Evolutionary conservation across 1,140 invertebrate genomes (phyloP).

Genomic region (Heliconius hewitsoni): DNA sequence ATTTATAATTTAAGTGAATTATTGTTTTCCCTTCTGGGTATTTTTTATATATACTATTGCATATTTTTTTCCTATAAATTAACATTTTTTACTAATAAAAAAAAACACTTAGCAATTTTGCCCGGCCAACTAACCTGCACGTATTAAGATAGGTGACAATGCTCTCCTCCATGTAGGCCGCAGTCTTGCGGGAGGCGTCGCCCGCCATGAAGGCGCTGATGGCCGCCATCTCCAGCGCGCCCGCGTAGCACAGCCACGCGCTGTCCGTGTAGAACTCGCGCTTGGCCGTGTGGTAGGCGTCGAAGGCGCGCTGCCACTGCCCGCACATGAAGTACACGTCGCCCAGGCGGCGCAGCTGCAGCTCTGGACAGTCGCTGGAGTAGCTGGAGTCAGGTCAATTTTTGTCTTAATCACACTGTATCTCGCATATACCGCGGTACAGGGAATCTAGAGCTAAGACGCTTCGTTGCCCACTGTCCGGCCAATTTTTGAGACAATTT

Average conservation of each 20-base stretch:
- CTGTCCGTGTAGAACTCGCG: conserved; percentile 97
- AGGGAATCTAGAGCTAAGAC: too few relatives aligned
- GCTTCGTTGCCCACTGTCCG: too few relatives aligned
- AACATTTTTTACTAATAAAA: too few relatives aligned
- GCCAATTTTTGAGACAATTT: too few relatives aligned
- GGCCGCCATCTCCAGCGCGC: conserved; percentile 97
- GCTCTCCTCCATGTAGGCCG: conserved; percentile 96
- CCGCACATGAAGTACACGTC: conserved; percentile 98
- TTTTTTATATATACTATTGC: too few relatives aligned
- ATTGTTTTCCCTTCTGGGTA: too few relatives aligned
- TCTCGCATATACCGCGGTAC: too few relatives aligned
- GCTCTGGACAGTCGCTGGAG: conserved; percentile 93
- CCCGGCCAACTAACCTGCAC: conserved; percentile 85
- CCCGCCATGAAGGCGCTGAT: conserved; percentile 95
- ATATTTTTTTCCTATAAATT: too few relatives aligned
- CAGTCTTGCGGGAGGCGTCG: conserved; percentile 87
- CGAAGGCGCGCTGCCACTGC: conserved; percentile 95
- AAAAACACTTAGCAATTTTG: too few relatives aligned
- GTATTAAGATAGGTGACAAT: conserved; percentile 94
- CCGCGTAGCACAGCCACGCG: conserved; percentile 98
- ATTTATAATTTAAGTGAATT: too few relatives aligned
- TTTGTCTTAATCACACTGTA: too few relatives aligned
- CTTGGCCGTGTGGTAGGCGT: conserved; percentile 96
- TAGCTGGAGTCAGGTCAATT: conserved; percentile 82
- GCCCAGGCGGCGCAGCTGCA: conserved; percentile 94